Percentiles rank a stretch among this genome's conserved stretches.
These are phyloP conservation scores for Corythaixoides concolor DNA, from an alignment of 2,113 vertebrate species.

Conservation along the genomic window DNA sequence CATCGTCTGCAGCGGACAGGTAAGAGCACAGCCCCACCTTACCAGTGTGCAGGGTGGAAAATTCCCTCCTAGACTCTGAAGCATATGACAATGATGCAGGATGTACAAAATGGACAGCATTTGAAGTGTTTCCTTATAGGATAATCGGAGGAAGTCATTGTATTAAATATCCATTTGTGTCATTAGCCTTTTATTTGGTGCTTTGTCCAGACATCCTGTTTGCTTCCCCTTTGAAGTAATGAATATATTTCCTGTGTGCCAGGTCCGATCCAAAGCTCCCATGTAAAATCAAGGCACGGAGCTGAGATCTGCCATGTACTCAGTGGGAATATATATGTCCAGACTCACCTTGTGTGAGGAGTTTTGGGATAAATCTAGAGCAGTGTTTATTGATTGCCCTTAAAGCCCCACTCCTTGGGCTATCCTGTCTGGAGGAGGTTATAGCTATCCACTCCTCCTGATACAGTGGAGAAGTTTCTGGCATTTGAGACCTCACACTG, in stretches of 20 bases:
- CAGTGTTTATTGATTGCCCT: neutral
- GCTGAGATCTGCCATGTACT: neutral
- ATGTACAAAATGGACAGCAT: slow-evolving; percentile 46
- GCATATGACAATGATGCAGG: neutral
- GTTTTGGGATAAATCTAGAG: neutral
- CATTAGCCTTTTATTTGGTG: slow-evolving; percentile 63
- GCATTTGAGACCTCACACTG: fast-evolving
- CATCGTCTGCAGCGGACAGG: neutral
- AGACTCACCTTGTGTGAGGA: neutral
- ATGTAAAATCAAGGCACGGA: neutral
- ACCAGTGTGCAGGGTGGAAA: neutral
- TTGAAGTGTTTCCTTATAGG: slow-evolving; percentile 67
- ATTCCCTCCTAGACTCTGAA: neutral
- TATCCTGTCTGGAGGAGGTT: neutral
- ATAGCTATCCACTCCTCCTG: neutral
- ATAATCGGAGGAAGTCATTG: slow-evolving; percentile 68
- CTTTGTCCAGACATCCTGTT: slow-evolving; percentile 70
- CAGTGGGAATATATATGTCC: neutral
- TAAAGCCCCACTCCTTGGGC: neutral
- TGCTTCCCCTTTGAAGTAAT: slow-evolving; percentile 64
- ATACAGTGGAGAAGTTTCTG: neutral
- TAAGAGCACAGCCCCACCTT: neutral
- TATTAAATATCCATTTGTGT: slow-evolving; percentile 71
- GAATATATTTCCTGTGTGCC: slow-evolving; percentile 20
- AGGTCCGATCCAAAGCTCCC: neutral